A percentile compares a stretch with the other conserved stretches of the same genome.
Conservation (phyloP, 2,113 vertebrate species). For the Erpornis zantholeuca region DNA sequence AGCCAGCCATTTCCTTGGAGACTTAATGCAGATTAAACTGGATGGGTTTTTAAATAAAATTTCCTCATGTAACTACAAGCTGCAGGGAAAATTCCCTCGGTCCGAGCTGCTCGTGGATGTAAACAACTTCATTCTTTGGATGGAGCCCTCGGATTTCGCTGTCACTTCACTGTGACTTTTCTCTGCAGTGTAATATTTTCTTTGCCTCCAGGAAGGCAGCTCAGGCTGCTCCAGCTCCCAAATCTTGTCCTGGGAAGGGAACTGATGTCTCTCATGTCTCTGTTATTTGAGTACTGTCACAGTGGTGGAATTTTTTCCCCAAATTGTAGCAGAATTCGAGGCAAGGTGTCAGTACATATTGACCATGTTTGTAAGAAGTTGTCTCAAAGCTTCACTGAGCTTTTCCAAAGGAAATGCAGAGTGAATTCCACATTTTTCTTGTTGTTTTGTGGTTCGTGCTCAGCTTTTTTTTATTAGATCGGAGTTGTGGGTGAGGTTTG, state of each 20-base stretch:
- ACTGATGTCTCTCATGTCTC: accelerated
- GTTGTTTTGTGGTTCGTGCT: neutral
- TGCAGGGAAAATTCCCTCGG: neutral
- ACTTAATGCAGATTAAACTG: neutral
- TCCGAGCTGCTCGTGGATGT: neutral
- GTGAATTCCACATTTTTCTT: neutral
- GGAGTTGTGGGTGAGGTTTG: neutral
- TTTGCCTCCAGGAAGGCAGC: neutral
- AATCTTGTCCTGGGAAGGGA: neutral
- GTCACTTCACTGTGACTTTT: neutral
- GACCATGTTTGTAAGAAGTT: neutral
- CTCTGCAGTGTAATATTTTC: neutral
- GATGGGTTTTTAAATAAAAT: neutral
- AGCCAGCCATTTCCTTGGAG: neutral
- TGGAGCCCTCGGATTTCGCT: neutral
- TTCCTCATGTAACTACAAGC: neutral
- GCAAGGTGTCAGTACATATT: neutral
- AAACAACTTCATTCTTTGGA: neutral
- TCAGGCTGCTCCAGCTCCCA: neutral
- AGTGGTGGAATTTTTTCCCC: neutral
- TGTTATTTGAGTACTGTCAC: too few species aligned
- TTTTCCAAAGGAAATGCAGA: neutral
- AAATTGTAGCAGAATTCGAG: neutral
- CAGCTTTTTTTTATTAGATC: accelerated
- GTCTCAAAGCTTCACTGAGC: neutral